A percentile compares a stretch with the other conserved stretches of the same genome.
Evolutionary conservation across 2,797 vertebrate genomes (phyloP).

Genomic region (Macrochelys suwanniensis): DNA sequence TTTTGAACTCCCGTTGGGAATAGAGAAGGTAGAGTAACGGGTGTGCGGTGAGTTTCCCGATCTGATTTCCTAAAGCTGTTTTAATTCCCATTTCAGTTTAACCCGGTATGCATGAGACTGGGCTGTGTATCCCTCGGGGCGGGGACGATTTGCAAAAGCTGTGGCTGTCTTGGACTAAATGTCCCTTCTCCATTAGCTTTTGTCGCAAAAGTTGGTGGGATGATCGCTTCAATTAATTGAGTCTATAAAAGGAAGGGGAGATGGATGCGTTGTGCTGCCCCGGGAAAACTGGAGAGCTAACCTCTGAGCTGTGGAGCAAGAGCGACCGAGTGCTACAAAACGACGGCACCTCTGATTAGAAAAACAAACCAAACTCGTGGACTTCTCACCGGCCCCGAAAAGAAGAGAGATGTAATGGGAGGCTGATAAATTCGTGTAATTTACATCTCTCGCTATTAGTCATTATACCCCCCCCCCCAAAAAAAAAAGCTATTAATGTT

Average conservation of each 20-base stretch:
- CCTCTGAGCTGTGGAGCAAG: accelerated
- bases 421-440: accelerated
- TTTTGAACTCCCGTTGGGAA: background rate
- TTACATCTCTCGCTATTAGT: accelerated
- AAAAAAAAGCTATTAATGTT: accelerated
- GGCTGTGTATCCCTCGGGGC: background rate
- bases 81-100: background rate
- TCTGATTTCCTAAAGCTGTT: background rate
- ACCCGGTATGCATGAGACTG: background rate
- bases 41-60: background rate
- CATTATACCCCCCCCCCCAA: accelerated
- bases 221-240: too few species aligned
- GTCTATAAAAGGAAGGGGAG: background rate
- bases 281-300: accelerated
- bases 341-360: accelerated
- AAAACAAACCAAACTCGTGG: background rate
- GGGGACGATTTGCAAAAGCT: background rate
- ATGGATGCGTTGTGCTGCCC: background rate
- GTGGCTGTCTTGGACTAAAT: background rate
- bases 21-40: background rate
- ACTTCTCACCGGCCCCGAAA: accelerated
- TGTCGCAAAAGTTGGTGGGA: background rate
- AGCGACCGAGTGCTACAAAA: accelerated
- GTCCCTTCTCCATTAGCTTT: background rate
- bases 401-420: accelerated